Percentiles rank a stretch among this genome's conserved stretches.
Conservation (phyloP, 2,113 vertebrate genomes). For the Burhinus oedicnemus region DNA sequence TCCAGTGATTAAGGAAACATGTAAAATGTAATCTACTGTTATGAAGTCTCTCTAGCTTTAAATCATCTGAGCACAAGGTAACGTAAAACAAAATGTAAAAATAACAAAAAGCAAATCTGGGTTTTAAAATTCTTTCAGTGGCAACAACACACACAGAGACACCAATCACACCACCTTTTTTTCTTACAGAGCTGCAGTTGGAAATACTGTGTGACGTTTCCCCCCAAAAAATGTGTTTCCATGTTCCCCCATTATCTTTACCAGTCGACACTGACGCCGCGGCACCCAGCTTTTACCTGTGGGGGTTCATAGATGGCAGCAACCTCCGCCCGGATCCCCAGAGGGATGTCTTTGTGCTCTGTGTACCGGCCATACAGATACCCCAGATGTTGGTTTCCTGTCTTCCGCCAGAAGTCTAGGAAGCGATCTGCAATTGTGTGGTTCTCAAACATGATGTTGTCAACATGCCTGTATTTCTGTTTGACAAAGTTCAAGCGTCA, state of each 20-base stretch:
- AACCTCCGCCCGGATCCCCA: constrained; percentile 94
- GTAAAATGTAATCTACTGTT: not conserved
- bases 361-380: constrained; percentile 95
- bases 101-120: not conserved
- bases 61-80: not conserved
- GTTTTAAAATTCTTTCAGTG: not conserved
- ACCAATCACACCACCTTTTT: not conserved
- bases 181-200: not conserved
- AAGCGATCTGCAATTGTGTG: constrained; percentile 98
- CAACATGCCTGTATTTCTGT: constrained; percentile 98
- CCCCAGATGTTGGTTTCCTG: constrained; percentile 93
- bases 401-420: constrained; percentile 98
- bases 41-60: not conserved
- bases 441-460: constrained; percentile 99
- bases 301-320: constrained; percentile 97
- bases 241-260: accelerated
- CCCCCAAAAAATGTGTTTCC: accelerated
- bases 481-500: constrained; percentile 32
- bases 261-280: accelerated
- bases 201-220: accelerated
- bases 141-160: not conserved
- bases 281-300: constrained; percentile 78
- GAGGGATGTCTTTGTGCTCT: constrained; percentile 96
- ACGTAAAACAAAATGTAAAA: not conserved
- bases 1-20: not conserved